A percentile compares a stretch with the other conserved stretches of the same genome.
Evolutionary conservation across 2,888 invertebrate genomes (phyloP).

Genomic region (Zygogramma bicolorata): DNA sequence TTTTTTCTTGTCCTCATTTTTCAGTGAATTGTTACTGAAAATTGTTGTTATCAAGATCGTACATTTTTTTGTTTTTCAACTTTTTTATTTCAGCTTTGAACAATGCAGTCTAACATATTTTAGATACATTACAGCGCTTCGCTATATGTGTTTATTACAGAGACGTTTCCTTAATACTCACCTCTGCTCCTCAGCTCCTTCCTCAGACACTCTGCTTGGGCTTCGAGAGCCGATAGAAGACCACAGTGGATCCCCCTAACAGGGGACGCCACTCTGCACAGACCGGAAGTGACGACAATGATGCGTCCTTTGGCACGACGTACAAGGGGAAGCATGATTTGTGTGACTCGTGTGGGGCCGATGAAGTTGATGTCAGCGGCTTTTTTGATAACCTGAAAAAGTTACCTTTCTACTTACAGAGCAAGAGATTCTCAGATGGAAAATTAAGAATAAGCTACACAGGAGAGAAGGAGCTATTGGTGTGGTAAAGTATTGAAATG

Average conservation of each 20-base stretch:
- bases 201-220: slow-evolving; percentile 83
- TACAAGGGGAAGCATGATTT: slow-evolving; percentile 84
- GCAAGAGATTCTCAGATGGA: too few species aligned
- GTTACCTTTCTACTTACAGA: background rate
- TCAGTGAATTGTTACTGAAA: too few species aligned
- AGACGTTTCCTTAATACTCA: slow-evolving; percentile 2
- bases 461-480: too few species aligned
- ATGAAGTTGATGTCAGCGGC: slow-evolving; percentile 84
- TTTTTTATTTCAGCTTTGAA: too few species aligned
- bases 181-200: slow-evolving; percentile 70
- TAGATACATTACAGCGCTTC: too few species aligned
- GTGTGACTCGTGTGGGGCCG: slow-evolving; percentile 72
- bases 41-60: too few species aligned
- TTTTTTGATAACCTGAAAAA: slow-evolving; percentile 61
- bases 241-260: slow-evolving; percentile 87
- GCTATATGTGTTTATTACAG: too few species aligned
- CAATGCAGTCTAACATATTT: too few species aligned
- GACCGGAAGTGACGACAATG: slow-evolving; percentile 83
- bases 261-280: slow-evolving; percentile 84
- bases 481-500: too few species aligned
- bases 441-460: too few species aligned
- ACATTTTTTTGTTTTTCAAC: too few species aligned
- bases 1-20: too few species aligned
- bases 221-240: slow-evolving; percentile 82
- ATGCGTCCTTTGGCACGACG: slow-evolving; percentile 84